Conservation (phyloP, 2,888 invertebrate genomes). For the Callyntrura guangdongensis region DNA sequence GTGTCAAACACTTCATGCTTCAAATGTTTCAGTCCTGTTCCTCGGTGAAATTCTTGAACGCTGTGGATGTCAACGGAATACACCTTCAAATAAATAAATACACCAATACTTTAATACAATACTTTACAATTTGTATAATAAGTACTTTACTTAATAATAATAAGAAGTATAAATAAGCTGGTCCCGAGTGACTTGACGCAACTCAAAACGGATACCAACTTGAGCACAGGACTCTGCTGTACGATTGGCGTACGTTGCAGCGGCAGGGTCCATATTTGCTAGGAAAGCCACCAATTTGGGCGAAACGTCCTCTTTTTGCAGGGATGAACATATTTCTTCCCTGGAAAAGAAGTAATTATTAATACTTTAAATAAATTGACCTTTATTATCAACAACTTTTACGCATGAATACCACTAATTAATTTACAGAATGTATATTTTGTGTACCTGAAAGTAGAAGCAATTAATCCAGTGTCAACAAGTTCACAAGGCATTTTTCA, state of each 20-base stretch:
- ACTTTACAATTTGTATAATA: too few relatives aligned
- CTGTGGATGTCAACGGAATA: slow-evolving; percentile 80
- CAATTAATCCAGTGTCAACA: slow-evolving; percentile 68
- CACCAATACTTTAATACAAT: too few relatives aligned
- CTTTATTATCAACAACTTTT: too few relatives aligned
- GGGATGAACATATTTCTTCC: slow-evolving; percentile 70
- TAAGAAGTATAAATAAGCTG: too few relatives aligned
- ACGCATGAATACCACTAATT: too few relatives aligned
- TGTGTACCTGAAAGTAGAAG: slow-evolving; percentile 67
- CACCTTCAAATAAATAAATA: too few relatives aligned
- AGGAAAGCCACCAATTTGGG: slow-evolving; percentile 78
- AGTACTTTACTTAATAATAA: too few relatives aligned
- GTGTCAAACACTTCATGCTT: slow-evolving; percentile 81
- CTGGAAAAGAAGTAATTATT: slow-evolving; percentile 35
- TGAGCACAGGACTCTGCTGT: slow-evolving; percentile 76
- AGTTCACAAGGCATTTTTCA: slow-evolving; percentile 70
- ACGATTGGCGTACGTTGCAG: slow-evolving; percentile 73
- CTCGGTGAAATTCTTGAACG: slow-evolving; percentile 78
- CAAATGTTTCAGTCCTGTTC: slow-evolving; percentile 68
- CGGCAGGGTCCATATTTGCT: slow-evolving; percentile 80
- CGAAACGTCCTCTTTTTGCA: slow-evolving; percentile 67
- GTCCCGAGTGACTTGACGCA: slow-evolving; percentile 77
- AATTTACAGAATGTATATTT: background rate
- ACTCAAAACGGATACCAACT: slow-evolving; percentile 79
- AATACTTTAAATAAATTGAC: too few relatives aligned